These are phyloP conservation scores for Pseudopodoces humilis DNA, from an alignment of 2,113 vertebrate species.

Conservation along the genomic window DNA sequence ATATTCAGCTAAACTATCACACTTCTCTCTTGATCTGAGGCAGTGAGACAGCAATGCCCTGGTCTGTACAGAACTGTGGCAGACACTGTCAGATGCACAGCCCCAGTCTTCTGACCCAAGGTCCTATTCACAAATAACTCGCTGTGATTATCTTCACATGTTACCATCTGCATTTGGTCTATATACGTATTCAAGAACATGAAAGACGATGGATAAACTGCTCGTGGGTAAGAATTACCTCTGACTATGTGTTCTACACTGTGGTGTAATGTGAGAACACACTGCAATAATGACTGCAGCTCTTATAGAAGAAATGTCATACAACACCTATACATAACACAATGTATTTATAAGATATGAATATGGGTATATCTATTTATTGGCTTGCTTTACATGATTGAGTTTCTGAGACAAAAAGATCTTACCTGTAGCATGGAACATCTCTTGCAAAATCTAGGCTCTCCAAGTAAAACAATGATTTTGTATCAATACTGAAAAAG, in stretches of 20 bases:
- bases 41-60: not conserved
- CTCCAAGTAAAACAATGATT: not conserved
- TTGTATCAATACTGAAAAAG: slow-evolving; percentile 19
- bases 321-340: not conserved
- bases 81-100: not conserved
- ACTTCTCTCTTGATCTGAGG: not conserved
- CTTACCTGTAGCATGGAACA: slow-evolving; percentile 65
- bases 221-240: not conserved
- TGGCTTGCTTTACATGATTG: not conserved
- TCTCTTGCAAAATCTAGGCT: slow-evolving; percentile 7
- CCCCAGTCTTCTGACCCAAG: not conserved
- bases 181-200: not conserved
- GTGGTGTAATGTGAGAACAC: not conserved
- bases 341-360: not conserved
- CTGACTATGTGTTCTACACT: not conserved
- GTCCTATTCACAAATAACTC: not conserved
- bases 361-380: not conserved
- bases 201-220: not conserved
- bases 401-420: not conserved
- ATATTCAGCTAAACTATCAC: not conserved
- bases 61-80: not conserved
- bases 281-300: not conserved
- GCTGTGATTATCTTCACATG: not conserved
- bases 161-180: not conserved
- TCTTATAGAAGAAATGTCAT: not conserved